These are phyloP conservation scores for Himantopus leucocephalus DNA, from an alignment of 2,113 vertebrate species.

Conservation along the genomic window DNA sequence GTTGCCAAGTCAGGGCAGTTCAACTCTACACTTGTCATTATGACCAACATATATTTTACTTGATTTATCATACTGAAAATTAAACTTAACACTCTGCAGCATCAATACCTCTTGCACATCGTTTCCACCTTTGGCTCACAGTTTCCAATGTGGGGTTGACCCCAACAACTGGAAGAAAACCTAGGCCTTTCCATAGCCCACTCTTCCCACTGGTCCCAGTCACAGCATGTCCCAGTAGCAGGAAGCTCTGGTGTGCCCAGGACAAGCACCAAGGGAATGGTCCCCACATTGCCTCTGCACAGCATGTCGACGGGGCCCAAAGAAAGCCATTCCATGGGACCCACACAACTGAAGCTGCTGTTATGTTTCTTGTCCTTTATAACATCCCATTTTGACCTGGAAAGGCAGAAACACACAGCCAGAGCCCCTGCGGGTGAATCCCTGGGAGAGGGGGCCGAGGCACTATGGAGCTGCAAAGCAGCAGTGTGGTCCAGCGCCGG, in stretches of 20 bases:
- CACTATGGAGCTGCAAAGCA: neutral
- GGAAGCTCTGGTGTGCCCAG: fast-evolving
- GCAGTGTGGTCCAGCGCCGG: neutral
- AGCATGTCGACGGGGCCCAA: fast-evolving
- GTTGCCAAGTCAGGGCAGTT: neutral
- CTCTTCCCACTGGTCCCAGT: neutral
- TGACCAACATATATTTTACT: neutral
- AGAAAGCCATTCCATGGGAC: neutral
- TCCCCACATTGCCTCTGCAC: neutral
- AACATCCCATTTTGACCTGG: neutral
- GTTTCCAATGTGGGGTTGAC: neutral
- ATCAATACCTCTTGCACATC: neutral
- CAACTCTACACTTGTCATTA: neutral
- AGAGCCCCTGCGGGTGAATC: neutral
- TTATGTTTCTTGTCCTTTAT: neutral
- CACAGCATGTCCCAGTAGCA: neutral
- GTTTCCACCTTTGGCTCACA: neutral
- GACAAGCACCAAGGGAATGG: neutral
- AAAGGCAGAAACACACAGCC: neutral
- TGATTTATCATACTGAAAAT: neutral
- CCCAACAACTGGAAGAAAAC: neutral
- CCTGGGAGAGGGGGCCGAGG: neutral
- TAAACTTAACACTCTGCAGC: neutral
- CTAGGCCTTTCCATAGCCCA: neutral
- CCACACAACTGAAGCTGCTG: neutral